Conservation (phyloP, 2,113 vertebrate genomes). For the Craseonycteris thonglongyai region DNA sequence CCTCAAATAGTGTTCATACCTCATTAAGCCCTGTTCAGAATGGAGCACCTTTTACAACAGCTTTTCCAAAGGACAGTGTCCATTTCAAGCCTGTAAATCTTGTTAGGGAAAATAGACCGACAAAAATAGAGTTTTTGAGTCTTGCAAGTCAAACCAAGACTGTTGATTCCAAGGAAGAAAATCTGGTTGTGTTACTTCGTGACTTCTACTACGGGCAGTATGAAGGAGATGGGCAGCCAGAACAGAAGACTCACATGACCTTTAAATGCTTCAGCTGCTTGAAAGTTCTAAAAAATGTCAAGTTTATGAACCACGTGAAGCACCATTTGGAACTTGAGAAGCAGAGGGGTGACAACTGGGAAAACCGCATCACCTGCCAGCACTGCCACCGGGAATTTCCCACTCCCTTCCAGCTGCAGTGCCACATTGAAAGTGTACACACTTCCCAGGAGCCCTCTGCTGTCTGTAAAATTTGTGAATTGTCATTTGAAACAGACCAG, state of each 20-base stretch:
- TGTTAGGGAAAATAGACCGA: background rate
- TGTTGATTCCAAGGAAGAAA: slow-evolving; percentile 14
- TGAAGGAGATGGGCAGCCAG: slow-evolving; percentile 33
- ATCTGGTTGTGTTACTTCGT: slow-evolving; percentile 22
- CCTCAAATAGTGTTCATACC: background rate
- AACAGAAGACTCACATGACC: slow-evolving; percentile 55
- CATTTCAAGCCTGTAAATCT: background rate
- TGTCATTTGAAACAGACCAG: slow-evolving; percentile 80
- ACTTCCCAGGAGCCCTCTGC: slow-evolving; percentile 87
- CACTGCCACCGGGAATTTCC: slow-evolving; percentile 94
- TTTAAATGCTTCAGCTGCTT: slow-evolving; percentile 64
- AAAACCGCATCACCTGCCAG: slow-evolving; percentile 94
- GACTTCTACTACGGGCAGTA: slow-evolving; percentile 69
- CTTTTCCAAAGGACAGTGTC: slow-evolving; percentile 33
- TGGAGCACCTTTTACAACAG: slow-evolving; percentile 14
- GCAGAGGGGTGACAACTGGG: slow-evolving; percentile 94
- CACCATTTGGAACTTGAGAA: slow-evolving; percentile 97
- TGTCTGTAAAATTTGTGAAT: slow-evolving; percentile 95
- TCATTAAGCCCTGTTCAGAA: slow-evolving; percentile 32
- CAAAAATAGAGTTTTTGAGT: background rate
- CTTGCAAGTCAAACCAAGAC: slow-evolving; percentile 8
- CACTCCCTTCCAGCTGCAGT: slow-evolving; percentile 94
- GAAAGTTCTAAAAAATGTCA: slow-evolving; percentile 74
- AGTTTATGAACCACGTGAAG: slow-evolving; percentile 99
- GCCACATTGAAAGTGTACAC: slow-evolving; percentile 95